Evolutionary conservation across 2,113 vertebrate species (phyloP).

Genomic region (Varanus komodoensis): DNA sequence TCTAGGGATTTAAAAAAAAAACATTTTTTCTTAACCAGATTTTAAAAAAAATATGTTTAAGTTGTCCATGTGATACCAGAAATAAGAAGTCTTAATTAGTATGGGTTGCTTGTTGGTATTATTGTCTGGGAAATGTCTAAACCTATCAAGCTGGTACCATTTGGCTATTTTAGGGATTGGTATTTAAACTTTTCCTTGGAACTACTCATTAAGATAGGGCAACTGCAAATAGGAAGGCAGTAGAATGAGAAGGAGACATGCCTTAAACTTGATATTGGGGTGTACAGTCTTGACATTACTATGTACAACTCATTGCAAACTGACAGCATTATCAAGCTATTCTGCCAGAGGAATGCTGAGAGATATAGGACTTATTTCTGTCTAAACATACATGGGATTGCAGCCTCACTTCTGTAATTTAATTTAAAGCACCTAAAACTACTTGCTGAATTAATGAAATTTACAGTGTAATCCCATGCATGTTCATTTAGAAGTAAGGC

Average conservation of each 20-base stretch:
- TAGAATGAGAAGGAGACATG: background rate
- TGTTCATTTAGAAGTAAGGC: too few relatives aligned
- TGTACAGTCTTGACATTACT: background rate
- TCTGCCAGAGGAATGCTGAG: too few relatives aligned
- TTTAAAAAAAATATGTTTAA: too few relatives aligned
- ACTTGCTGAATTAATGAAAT: background rate
- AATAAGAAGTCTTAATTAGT: background rate
- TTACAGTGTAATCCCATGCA: too few relatives aligned
- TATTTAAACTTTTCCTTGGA: background rate
- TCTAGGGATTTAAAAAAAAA: too few relatives aligned
- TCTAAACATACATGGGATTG: too few relatives aligned
- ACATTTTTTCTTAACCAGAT: background rate
- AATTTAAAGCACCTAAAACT: background rate
- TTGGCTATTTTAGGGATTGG: background rate
- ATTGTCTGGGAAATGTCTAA: background rate
- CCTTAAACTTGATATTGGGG: background rate
- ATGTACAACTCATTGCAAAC: background rate
- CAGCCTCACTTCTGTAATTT: background rate
- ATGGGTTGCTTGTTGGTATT: background rate
- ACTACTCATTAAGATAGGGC: background rate
- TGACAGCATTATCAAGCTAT: background rate
- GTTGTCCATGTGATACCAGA: background rate
- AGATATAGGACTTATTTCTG: too few relatives aligned
- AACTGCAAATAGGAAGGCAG: background rate
- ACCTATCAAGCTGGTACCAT: background rate